Base-by-base conservation (phyloP, 2,888 invertebrate species). In the Meta bourneti region DNA sequence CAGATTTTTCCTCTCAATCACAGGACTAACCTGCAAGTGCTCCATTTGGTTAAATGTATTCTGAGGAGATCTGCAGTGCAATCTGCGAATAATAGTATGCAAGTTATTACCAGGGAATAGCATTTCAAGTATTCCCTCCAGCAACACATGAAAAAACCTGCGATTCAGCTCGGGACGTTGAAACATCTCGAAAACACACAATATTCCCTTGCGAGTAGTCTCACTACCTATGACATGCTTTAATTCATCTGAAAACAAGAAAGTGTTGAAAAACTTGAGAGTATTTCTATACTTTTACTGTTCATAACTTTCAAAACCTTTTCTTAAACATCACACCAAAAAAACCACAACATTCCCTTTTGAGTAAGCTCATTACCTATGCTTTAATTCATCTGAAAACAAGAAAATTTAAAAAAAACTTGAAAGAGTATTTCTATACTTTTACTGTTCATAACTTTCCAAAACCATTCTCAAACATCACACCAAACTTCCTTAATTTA, bases 201-300 rank as follows among this genome's bases (percentile, higher is more conserved):
- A 95, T 16, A 98, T 95, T 6, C 98, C 98, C 93, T 97, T 96
- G 48, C 97, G 96, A 5, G 97, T 97, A 2, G 98, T 97, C 94
- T 98, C 98, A 75, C 97, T 97, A 0, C 98, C 98, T 90, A 98
- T 97, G 94, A 99, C 97, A 94, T 97, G 97, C 94, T 97, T 97
- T 92, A 99, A 95, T 95, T 99, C 98, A 95, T 98, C 98, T 96
- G 95, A 48, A 95, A 95, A n/a, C 16, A 71, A 51, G 74, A 78
- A 71, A 13, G 54, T 16, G 48, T 20, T 61, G 5, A 9, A 9
- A 61, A 34, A 34, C 34, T 34, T 34, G 34, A 1, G 34, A 34
- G 34, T 34, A 34, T 34, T 34, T 34, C 34, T 34, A 34, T 34
- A 34, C 1, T 34, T n/a, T n/a, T 34, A 34, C 4, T 1, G 34